These are phyloP conservation scores for Pocota personata DNA, from an alignment of 2,888 invertebrate genomes.

Conservation along the genomic window DNA sequence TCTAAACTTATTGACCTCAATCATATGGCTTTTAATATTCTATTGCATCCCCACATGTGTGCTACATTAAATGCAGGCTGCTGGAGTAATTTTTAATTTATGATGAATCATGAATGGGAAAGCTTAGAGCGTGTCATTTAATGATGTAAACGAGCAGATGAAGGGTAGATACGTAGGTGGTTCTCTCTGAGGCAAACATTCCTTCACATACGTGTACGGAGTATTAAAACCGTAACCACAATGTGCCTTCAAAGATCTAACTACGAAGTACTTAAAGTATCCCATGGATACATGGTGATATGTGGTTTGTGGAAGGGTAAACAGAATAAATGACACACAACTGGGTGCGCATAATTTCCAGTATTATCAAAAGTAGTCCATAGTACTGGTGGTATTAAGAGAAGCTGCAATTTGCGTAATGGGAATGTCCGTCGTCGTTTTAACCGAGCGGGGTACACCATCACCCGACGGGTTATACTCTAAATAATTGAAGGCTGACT, in stretches of 20 bases:
- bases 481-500: slow-evolving; percentile 48
- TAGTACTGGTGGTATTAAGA: not conserved
- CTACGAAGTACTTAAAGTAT: not conserved
- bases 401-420: slow-evolving; percentile 38
- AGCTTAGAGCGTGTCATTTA: slow-evolving; percentile 3
- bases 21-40: not conserved
- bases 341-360: not conserved
- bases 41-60: not conserved
- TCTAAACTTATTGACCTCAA: slow-evolving; percentile 48
- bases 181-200: not conserved
- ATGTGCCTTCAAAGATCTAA: not conserved
- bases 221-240: not conserved
- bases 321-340: not conserved
- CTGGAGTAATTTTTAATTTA: slow-evolving; percentile 9
- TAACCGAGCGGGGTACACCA: not conserved
- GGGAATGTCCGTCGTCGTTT: not conserved
- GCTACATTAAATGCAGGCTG: not conserved
- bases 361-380: not conserved
- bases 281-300: not conserved
- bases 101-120: slow-evolving; percentile 42
- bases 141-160: not conserved
- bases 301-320: not conserved
- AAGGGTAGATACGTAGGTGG: not conserved
- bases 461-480: not conserved
- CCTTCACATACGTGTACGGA: not conserved